Conservation (phyloP, 37 sponge, comb jelly and placozoan genomes). For the Amphimedon queenslandica region DNA sequence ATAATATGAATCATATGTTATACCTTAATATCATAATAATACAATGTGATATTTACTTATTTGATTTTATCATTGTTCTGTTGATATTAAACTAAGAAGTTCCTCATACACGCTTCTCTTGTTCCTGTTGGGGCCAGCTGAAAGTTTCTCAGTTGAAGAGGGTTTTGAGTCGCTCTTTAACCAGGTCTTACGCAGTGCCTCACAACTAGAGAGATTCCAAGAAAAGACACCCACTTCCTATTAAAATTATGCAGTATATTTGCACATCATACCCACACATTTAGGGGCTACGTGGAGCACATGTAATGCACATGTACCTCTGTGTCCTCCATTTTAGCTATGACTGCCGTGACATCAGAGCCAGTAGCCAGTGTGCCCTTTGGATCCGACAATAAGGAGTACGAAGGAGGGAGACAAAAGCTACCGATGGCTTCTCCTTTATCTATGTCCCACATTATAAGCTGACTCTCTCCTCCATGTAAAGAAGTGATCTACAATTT, state of each 20-base stretch:
- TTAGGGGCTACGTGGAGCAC: not conserved
- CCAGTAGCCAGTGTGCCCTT: not conserved
- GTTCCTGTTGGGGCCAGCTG: not conserved
- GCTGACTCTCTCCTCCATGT: slow-evolving; percentile 29
- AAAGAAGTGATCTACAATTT: slow-evolving; percentile 23
- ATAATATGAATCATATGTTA: not conserved
- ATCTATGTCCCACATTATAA: slow-evolving; percentile 28
- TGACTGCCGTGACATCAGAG: not conserved
- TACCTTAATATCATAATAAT: not conserved
- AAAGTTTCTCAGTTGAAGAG: too few species aligned
- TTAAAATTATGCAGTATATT: not conserved
- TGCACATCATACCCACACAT: too few species aligned
- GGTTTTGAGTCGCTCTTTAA: not conserved
- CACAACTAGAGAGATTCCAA: not conserved
- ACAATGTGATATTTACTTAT: too few species aligned
- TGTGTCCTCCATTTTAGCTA: slow-evolving; percentile 5
- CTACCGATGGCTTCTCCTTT: slow-evolving; percentile 14
- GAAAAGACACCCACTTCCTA: not conserved
- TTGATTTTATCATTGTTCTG: too few species aligned
- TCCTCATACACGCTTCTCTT: too few species aligned
- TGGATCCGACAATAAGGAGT: not conserved
- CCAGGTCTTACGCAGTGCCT: not conserved
- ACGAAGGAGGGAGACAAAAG: slow-evolving; percentile 3
- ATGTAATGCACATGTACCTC: slow-evolving; percentile 4
- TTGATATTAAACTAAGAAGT: too few species aligned